A percentile compares a stretch with the other conserved stretches of the same genome.
Evolutionary conservation across 2,113 vertebrate species (phyloP).

Genomic region (Uria lomvia): DNA sequence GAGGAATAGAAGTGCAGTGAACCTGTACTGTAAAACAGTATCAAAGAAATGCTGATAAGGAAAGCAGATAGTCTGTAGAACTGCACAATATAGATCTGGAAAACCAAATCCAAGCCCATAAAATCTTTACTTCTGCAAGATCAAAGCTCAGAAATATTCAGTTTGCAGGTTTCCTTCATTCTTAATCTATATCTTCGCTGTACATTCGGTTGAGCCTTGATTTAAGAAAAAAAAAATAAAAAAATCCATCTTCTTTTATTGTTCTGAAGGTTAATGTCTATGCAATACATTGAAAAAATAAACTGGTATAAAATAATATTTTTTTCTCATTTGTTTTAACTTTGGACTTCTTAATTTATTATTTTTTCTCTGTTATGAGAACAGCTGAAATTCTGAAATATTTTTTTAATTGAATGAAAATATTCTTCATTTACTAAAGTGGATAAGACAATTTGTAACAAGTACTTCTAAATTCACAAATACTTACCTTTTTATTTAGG

Average conservation of each 20-base stretch:
- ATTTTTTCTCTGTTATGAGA: background rate
- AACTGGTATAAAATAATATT: background rate
- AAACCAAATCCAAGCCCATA: background rate
- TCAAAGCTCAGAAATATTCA: background rate
- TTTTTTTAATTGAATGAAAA: background rate
- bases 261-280: background rate
- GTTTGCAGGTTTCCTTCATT: background rate
- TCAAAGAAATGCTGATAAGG: background rate
- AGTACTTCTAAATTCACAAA: background rate
- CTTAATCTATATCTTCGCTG: background rate
- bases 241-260: background rate
- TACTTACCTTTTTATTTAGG: background rate
- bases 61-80: background rate
- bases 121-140: background rate
- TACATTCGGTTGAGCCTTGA: background rate
- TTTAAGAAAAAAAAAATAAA: background rate
- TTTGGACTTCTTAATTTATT: background rate
- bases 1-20: background rate
- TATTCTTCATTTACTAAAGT: background rate
- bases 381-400: background rate
- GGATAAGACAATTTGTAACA: background rate
- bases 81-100: background rate
- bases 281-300: background rate
- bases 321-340: background rate
- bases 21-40: background rate